Evolutionary conservation across 2,888 invertebrate species (phyloP).

Genomic region (Nebria salina): DNA sequence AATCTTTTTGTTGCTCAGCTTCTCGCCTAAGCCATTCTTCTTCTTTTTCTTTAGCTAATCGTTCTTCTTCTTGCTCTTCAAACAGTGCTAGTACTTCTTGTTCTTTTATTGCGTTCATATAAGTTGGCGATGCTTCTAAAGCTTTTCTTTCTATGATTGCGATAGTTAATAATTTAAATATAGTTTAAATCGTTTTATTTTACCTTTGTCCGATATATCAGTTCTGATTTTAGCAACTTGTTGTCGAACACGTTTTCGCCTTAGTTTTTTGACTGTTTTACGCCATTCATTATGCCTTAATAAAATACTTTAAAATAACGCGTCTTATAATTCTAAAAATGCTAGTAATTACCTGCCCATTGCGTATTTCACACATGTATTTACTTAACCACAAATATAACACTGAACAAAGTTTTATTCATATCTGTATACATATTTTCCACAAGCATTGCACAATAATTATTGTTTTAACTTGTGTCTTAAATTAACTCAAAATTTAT

Average conservation of each 20-base stretch:
- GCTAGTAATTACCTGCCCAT: slow-evolving; percentile 36
- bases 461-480: no score
- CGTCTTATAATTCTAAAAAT: neutral
- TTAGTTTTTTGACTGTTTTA: slow-evolving; percentile 75
- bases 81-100: slow-evolving; percentile 67
- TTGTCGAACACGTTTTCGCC: slow-evolving; percentile 74
- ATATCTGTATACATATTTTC: neutral
- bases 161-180: slow-evolving; percentile 29
- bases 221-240: slow-evolving; percentile 69
- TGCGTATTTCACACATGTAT: slow-evolving; percentile 1
- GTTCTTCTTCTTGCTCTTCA: slow-evolving; percentile 67
- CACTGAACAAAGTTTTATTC: neutral
- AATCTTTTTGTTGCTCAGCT: slow-evolving; percentile 70
- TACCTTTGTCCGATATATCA: slow-evolving; percentile 60
- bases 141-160: slow-evolving; percentile 57
- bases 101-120: slow-evolving; percentile 66
- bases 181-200: slow-evolving; percentile 23
- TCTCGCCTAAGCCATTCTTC: slow-evolving; percentile 76
- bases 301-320: slow-evolving; percentile 30
- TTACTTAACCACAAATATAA: neutral
- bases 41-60: slow-evolving; percentile 68
- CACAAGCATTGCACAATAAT: neutral
- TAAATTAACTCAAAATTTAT: no score
- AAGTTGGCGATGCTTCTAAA: slow-evolving; percentile 62
- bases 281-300: slow-evolving; percentile 77